phyloP scores from a whole-genome alignment of 2,888 invertebrate genomes.

The Andrena hattorfiana region DNA sequence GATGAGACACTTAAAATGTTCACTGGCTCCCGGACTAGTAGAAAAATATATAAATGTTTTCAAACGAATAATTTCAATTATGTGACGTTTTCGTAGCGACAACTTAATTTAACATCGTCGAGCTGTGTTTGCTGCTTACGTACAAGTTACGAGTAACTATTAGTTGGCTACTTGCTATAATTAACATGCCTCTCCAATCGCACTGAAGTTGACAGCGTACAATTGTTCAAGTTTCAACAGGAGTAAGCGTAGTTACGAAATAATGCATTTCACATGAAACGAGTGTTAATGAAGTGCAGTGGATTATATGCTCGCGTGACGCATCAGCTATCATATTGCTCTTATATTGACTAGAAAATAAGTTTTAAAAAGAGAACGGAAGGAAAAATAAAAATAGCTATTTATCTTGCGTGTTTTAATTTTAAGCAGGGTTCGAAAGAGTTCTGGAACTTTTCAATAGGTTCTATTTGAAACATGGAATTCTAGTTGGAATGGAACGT shows the following conservation, averaged over 20 bases:
- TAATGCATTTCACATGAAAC: neutral
- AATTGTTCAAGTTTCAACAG: slow-evolving; percentile 12
- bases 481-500: no score
- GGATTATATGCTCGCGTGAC: neutral
- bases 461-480: no score
- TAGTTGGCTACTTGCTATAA: slow-evolving; percentile 9
- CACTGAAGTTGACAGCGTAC: slow-evolving; percentile 22
- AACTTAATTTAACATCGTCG: neutral
- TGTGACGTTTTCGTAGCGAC: neutral
- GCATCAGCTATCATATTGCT: neutral
- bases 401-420: no score
- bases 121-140: neutral
- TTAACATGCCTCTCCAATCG: slow-evolving; percentile 17
- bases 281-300: neutral
- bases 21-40: no score
- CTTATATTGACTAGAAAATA: neutral
- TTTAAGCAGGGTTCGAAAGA: no score
- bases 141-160: neutral
- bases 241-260: slow-evolving; percentile 14
- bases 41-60: neutral
- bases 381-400: neutral
- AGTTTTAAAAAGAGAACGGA: neutral
- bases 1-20: no score
- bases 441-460: no score
- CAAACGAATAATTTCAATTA: neutral